Percentiles rank a stretch among this genome's conserved stretches.
Conservation (phyloP, 1,140 invertebrate species). For the Plectus sambesii region DNA sequence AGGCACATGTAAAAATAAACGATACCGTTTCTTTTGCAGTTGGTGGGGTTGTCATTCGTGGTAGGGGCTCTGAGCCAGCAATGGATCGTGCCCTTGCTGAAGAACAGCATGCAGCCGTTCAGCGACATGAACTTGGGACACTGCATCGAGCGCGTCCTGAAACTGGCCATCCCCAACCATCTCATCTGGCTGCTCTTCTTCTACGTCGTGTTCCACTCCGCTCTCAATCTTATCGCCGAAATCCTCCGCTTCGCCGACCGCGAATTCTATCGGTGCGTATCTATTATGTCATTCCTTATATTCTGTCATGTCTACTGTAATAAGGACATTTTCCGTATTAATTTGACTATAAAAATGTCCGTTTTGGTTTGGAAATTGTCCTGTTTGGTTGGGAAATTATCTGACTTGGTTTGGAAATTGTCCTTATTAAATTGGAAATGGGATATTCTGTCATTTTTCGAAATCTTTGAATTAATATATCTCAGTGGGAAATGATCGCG, state of each 20-base stretch:
- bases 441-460: too few relatives aligned
- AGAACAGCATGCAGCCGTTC: constrained; percentile 84
- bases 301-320: too few relatives aligned
- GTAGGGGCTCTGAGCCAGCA: constrained; percentile 83
- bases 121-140: constrained; percentile 68
- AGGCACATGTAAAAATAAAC: too few relatives aligned
- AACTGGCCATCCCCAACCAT: constrained; percentile 78
- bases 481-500: too few relatives aligned
- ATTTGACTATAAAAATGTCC: too few relatives aligned
- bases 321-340: too few relatives aligned
- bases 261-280: constrained; percentile 79
- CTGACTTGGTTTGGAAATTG: too few relatives aligned
- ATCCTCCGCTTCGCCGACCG: constrained; percentile 86
- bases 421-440: too few relatives aligned
- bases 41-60: constrained; percentile 63
- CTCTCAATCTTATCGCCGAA: constrained; percentile 83
- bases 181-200: constrained; percentile 92
- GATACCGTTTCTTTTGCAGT: constrained; percentile 53
- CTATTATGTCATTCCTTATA: too few relatives aligned
- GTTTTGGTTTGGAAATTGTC: too few relatives aligned
- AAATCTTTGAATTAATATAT: too few relatives aligned
- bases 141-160: constrained; percentile 54
- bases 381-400: too few relatives aligned
- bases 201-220: constrained; percentile 90
- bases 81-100: constrained; percentile 93